Conservation (phyloP, 2,888 invertebrate genomes). For the Gonocerus acuteangulatus region DNA sequence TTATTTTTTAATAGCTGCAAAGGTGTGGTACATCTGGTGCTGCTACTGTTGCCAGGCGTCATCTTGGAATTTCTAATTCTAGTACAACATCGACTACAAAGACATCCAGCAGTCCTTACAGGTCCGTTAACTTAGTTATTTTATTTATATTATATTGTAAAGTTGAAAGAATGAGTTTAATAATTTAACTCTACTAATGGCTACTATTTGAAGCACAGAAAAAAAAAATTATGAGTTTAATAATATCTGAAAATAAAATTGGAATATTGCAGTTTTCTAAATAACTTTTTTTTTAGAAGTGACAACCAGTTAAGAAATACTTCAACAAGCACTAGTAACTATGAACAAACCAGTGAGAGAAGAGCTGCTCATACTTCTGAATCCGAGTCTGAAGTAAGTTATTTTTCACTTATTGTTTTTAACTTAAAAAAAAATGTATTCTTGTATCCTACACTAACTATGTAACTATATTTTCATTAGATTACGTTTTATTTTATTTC, state of each 20-base stretch:
- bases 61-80: conserved; percentile 88
- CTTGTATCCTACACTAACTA: too few species aligned
- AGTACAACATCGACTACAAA: conserved; percentile 93
- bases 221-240: too few species aligned
- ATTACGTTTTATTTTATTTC: not conserved
- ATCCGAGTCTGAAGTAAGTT: conserved; percentile 43
- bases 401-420: not conserved
- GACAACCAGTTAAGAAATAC: conserved; percentile 77
- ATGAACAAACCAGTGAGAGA: conserved; percentile 63
- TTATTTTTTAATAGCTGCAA: conserved; percentile 41
- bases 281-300: conserved; percentile 50
- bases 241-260: too few species aligned
- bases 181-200: too few species aligned
- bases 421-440: too few species aligned
- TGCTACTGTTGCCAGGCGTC: conserved; percentile 58
- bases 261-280: too few species aligned
- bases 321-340: conserved; percentile 69
- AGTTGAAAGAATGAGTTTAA: too few species aligned
- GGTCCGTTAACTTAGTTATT: conserved; percentile 46
- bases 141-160: not conserved
- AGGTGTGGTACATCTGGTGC: conserved; percentile 78
- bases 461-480: not conserved
- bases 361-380: conserved; percentile 40
- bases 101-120: conserved; percentile 87
- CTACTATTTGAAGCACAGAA: too few species aligned